Percentiles rank a stretch among this genome's conserved stretches.
phyloP scores from a whole-genome alignment of 1,140 invertebrate genomes.

The Fopius arisanus region DNA sequence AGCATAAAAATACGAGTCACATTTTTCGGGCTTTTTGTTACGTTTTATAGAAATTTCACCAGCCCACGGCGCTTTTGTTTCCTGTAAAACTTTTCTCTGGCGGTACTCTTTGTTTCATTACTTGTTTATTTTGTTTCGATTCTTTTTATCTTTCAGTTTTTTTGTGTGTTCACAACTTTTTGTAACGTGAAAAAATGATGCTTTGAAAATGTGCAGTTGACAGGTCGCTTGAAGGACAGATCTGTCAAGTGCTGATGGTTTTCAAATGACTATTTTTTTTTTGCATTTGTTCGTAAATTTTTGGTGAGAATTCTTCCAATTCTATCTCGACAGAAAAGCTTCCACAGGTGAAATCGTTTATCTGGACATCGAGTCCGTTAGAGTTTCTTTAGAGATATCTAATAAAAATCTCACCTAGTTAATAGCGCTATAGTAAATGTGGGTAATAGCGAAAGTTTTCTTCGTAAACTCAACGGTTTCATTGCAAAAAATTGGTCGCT shows the following conservation, averaged over 20 bases:
- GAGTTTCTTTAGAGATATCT: too few species aligned
- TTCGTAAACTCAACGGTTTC: too few species aligned
- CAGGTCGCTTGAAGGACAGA: not conserved
- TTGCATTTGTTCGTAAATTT: too few species aligned
- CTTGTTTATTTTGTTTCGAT: not conserved
- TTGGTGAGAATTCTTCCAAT: too few species aligned
- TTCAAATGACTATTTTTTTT: too few species aligned
- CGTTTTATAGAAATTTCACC: not conserved
- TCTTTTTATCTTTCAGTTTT: not conserved
- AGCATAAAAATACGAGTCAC: not conserved
- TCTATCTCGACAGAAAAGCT: too few species aligned
- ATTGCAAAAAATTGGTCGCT: too few species aligned
- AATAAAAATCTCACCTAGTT: too few species aligned
- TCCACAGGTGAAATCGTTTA: too few species aligned
- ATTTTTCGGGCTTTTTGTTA: not conserved
- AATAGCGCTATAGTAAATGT: too few species aligned
- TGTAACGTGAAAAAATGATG: not conserved
- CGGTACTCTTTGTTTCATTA: not conserved
- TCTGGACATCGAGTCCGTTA: too few species aligned
- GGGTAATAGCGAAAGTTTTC: too few species aligned
- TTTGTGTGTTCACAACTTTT: not conserved
- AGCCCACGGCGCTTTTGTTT: constrained; percentile 4
- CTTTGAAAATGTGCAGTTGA: not conserved
- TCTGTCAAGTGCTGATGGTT: not conserved
- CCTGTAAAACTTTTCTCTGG: not conserved